phyloP scores from a whole-genome alignment of 2,797 vertebrate species.

The Pseudomugil gertrudae region DNA sequence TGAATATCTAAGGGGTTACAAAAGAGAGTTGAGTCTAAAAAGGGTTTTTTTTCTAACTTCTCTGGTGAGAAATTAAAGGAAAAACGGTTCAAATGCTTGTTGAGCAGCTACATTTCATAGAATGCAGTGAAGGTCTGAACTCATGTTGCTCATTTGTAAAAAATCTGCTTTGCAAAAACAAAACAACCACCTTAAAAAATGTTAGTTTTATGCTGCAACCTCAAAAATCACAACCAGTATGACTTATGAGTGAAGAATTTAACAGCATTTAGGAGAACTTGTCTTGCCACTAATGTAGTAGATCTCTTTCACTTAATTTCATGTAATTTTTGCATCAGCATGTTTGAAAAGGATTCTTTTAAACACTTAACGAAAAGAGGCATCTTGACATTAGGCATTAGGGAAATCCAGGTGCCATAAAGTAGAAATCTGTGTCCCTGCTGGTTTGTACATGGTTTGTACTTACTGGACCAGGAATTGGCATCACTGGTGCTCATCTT shows the following conservation, averaged over 20 bases:
- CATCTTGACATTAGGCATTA: too few species aligned
- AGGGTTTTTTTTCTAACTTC: conserved; percentile 27
- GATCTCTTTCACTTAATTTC: neutral
- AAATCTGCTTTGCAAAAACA: neutral
- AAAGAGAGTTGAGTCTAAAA: conserved; percentile 44
- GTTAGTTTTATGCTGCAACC: neutral
- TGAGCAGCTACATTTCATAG: neutral
- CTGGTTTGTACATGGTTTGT: too few species aligned
- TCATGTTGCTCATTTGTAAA: neutral
- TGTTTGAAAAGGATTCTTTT: too few species aligned
- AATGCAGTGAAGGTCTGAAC: neutral
- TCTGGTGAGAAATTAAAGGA: neutral
- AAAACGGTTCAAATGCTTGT: neutral
- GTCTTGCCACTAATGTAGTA: neutral
- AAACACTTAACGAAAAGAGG: too few species aligned
- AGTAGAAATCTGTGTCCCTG: too few species aligned
- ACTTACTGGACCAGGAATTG: too few species aligned
- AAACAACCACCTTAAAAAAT: too few species aligned
- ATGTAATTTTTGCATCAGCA: neutral
- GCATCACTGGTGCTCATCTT: too few species aligned
- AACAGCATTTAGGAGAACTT: neutral
- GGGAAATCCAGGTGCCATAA: too few species aligned
- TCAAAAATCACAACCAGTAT: neutral
- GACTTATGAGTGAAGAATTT: neutral
- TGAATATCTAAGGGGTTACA: conserved; percentile 56